phyloP scores from a whole-genome alignment of 2,888 invertebrate species.

The Lithophane leautieri region DNA sequence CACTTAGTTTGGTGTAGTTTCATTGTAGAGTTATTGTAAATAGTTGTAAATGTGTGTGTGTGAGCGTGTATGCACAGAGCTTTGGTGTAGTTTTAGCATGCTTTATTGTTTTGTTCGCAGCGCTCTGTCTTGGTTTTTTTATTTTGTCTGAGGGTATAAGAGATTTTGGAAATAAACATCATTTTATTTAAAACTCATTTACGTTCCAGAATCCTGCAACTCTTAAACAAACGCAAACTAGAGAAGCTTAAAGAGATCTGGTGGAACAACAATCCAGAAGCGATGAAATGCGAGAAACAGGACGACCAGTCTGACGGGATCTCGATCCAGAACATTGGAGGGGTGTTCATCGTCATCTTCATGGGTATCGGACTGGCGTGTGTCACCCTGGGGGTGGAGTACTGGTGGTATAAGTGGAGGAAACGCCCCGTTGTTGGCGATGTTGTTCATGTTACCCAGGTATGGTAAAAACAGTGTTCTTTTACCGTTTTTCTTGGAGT shows the following conservation, averaged over 20 bases:
- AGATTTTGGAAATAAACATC: background rate
- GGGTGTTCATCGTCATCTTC: constrained; percentile 99
- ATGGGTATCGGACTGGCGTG: constrained; percentile 98
- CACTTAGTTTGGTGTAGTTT: no score
- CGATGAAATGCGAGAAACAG: constrained; percentile 95
- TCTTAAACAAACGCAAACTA: constrained; percentile 97
- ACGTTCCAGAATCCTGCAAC: constrained; percentile 93
- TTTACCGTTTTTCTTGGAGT: no score
- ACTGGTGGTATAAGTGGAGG: constrained; percentile 97
- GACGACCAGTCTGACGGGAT: constrained; percentile 99
- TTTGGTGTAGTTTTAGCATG: no score
- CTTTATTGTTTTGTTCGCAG: no score
- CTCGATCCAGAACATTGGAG: constrained; percentile 99
- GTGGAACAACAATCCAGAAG: constrained; percentile 97
- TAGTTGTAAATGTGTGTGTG: no score
- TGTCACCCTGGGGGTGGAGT: constrained; percentile 97
- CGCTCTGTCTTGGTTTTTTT: no score
- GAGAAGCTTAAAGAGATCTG: constrained; percentile 98
- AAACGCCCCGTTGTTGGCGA: constrained; percentile 91
- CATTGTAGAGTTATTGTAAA: no score
- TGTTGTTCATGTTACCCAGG: constrained; percentile 92
- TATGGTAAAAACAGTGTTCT: constrained; percentile 47
- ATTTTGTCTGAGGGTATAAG: no score
- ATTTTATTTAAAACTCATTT: background rate
- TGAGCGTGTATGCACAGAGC: no score